Evolutionary conservation across 2,888 invertebrate genomes (phyloP), one percentile per base, ranked within the genome.

Genomic region (Epirrhoe tristata): DNA sequence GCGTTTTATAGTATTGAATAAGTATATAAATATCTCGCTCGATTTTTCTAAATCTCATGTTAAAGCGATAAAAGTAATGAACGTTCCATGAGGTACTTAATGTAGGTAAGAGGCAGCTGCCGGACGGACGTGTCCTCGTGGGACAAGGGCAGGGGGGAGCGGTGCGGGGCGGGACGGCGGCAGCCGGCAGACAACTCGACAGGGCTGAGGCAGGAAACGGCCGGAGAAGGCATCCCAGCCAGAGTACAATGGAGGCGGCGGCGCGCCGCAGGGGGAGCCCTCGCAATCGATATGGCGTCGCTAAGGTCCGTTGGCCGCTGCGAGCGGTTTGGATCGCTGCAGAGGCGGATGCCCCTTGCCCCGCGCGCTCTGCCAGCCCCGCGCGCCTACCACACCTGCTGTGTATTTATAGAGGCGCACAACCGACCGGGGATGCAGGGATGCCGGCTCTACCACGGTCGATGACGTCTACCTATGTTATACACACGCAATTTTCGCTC

Each of bases 201-300:
- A 83, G 81, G 85, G 85, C 82, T 84, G 85, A 79, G 88, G 86
- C 91, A 91, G 92, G 92, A 91, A 91, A 86, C 91, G 89, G 81
- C 84, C 89, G 85, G 90, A 90, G 91, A 89, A 90, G 91, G 91
- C 90, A 91, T 91, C 92, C 89, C 90, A 88, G 83, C 81, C 85
- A 81, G 90, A 90, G 90, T 85, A 92, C 91, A 91, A 91, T 90
- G 91, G 88, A 86, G 88, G 88, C 89, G 88, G 88, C 89, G 85
- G 85, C 90, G 92, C 91, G 91, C 90, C 90, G 90, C 92, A 92
- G 91, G 93, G 93, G 93, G 92, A 92, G 91, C 91, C 92, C 90
- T 92, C 91, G 92, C 93, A 93, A 93, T 93, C 93, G 93, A 94
- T 93, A 93, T 93, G 88, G 89, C 93, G 92, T 89, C 92, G 93